These are phyloP conservation scores for Porites evermanni DNA, from an alignment of 92 coral and sea anemone species.

Conservation along the genomic window DNA sequence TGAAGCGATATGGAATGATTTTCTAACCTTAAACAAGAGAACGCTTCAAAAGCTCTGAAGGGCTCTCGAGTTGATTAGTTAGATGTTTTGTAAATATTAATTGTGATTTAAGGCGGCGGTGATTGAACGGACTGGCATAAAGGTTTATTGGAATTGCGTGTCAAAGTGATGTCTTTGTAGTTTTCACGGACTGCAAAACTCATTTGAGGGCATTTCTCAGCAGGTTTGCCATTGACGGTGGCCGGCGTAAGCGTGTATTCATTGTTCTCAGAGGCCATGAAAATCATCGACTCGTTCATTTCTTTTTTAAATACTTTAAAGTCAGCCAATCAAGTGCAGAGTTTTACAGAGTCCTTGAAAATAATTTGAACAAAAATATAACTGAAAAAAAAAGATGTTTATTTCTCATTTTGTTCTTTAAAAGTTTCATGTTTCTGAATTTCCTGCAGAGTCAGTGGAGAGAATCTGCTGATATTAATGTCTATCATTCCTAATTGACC, in stretches of 20 bases:
- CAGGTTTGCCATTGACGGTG: slow-evolving; percentile 23
- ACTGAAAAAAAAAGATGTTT: not conserved
- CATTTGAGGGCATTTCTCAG: slow-evolving; percentile 33
- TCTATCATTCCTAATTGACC: no score
- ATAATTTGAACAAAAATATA: not conserved
- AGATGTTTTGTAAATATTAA: not conserved
- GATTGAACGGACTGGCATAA: not conserved
- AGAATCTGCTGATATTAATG: not conserved
- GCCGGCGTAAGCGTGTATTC: not conserved
- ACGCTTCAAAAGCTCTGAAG: no score
- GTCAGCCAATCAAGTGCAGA: not conserved
- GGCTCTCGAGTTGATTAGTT: no score
- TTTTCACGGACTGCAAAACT: slow-evolving; percentile 17
- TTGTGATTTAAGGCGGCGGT: not conserved
- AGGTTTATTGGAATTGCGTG: not conserved
- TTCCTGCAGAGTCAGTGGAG: not conserved
- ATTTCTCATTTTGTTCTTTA: not conserved
- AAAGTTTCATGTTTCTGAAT: not conserved
- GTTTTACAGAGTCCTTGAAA: no score
- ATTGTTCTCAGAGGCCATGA: not conserved
- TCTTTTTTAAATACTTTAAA: no score
- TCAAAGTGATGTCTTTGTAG: not conserved
- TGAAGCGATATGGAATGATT: no score
- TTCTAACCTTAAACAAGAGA: no score
- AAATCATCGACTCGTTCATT: not conserved